phyloP scores from a whole-genome alignment of 1,140 invertebrate genomes.

The Acromyrmex charruanus region DNA sequence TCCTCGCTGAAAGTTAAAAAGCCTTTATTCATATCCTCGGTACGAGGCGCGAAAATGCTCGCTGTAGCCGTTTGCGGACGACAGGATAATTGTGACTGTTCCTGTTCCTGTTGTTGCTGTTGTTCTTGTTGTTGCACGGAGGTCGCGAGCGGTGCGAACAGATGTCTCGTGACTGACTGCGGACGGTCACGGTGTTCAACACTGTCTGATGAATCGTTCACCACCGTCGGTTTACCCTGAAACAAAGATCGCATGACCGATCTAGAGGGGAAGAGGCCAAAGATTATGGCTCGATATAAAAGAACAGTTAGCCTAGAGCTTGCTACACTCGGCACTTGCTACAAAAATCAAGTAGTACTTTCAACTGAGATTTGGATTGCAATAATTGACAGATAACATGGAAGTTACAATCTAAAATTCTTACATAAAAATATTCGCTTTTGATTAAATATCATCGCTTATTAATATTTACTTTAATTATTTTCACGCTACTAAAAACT shows the following conservation, averaged over 20 bases:
- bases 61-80: slow-evolving; percentile 89
- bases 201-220: slow-evolving; percentile 66
- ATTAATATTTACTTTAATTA: neutral
- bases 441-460: neutral
- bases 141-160: slow-evolving; percentile 84
- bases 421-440: neutral
- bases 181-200: slow-evolving; percentile 61
- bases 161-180: slow-evolving; percentile 78
- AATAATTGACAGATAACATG: neutral
- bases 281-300: slow-evolving; percentile 26
- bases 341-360: neutral
- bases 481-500: neutral
- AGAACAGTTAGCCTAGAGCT: slow-evolving; percentile 23
- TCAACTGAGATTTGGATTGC: neutral
- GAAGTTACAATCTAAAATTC: slow-evolving; percentile 15
- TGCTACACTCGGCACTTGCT: neutral
- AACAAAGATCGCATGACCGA: slow-evolving; percentile 34
- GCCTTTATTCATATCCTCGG: slow-evolving; percentile 97
- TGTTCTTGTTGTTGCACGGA: slow-evolving; percentile 56
- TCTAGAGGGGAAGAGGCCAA: neutral
- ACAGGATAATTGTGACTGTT: slow-evolving; percentile 80
- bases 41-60: slow-evolving; percentile 93
- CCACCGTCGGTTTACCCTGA: slow-evolving; percentile 77
- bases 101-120: slow-evolving; percentile 62
- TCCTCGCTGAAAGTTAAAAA: slow-evolving; percentile 96